Percentiles rank a stretch among this genome's conserved stretches.
phyloP scores from a whole-genome alignment of 2,113 vertebrate species.

The Colinus virginianus region DNA sequence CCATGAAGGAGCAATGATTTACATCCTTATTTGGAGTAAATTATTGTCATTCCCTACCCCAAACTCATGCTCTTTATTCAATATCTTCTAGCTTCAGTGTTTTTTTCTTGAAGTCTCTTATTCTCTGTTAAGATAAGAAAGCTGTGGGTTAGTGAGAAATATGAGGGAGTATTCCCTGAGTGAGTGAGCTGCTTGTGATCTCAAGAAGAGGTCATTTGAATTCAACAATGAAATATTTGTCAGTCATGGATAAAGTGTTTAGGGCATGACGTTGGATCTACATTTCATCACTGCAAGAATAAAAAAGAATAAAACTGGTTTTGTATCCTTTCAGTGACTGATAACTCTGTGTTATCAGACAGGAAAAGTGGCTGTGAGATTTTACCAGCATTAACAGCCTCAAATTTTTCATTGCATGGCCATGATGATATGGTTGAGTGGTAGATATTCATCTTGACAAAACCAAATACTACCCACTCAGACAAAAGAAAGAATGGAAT shows the following conservation, averaged over 20 bases:
- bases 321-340: not conserved
- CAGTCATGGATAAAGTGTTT: not conserved
- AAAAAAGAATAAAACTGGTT: not conserved
- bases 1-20: constrained; percentile 12
- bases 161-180: not conserved
- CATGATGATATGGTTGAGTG: not conserved
- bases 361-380: not conserved
- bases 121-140: not conserved
- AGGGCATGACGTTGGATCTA: not conserved
- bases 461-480: constrained; percentile 6
- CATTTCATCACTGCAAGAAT: not conserved
- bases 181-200: not conserved
- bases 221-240: not conserved
- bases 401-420: constrained; percentile 30
- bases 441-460: not conserved
- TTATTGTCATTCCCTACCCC: not conserved
- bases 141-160: not conserved
- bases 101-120: not conserved
- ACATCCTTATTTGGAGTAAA: constrained; percentile 2
- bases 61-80: not conserved
- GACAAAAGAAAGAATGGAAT: not conserved
- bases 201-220: not conserved
- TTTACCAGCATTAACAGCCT: not conserved
- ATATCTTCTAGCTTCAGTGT: not conserved
- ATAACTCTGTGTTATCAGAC: not conserved